Evolutionary conservation across 2,113 vertebrate species (phyloP), one percentile per base, ranked within the genome.

Genomic region (Onychostoma macrolepis): DNA sequence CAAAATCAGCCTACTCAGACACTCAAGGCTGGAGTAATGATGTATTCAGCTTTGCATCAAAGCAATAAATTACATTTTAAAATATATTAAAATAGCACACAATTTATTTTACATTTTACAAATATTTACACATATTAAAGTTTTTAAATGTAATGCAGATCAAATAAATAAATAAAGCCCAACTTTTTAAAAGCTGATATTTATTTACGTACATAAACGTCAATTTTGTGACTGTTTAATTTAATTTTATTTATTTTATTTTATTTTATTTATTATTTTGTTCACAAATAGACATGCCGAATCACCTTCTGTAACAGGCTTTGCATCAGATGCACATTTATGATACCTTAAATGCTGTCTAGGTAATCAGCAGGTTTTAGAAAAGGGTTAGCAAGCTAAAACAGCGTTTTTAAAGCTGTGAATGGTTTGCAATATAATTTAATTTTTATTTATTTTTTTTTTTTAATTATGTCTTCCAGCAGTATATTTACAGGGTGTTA

Each of bases 401-500:
- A 71, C 65, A 19, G 65, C 28, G 1, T 33, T 69, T 69, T 69
- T 1, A 69, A 71, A 36, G 17, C 67, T 19, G 7, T 71, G 1
- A 36, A 71, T 10, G 2, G 19, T 69, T 17, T 19, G 15, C 65
- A 28, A 28, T 63, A 63, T 63, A 0, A 4, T 26, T n/a, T n/a
- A n/a, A n/a, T n/a, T n/a, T n/a, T n/a, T n/a, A n/a, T n/a, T n/a
- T n/a, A n/a, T 61, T 12, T 45, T 61, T 53, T 26, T 67, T 17
- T 30, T 2, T 13, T 2, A 0, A 1, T 15, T n/a, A 38, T 38
- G 3, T 80, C 58, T 38, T 61, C 12, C 21, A 13, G 11, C 10
- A n/a, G 33, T 41, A 41, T 80, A n/a, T 80, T 80, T 13, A 38
- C 78, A 80, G 12, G 33, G 53, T 41, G 33, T 80, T 63, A 80